These are phyloP conservation scores for Poecilia gillii DNA, from an alignment of 2,797 vertebrate genomes.

Conservation along the genomic window DNA sequence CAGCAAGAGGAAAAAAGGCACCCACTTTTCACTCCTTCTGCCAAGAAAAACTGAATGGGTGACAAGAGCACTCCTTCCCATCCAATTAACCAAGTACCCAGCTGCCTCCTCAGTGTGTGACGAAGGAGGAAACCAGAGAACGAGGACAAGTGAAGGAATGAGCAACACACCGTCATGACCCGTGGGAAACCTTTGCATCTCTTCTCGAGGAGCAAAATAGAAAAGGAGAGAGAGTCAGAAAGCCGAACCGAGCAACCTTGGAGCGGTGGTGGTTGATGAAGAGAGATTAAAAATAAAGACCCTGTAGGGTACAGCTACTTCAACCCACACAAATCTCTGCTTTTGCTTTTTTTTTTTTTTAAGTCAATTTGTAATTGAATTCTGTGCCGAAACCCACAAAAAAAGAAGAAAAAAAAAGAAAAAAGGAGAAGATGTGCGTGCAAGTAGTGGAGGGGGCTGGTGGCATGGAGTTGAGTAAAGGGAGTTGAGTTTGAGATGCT, in stretches of 20 bases:
- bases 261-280: conserved; percentile 31
- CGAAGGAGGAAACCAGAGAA: conserved; percentile 37
- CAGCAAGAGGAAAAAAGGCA: conserved; percentile 22
- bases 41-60: conserved; percentile 37
- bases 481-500: conserved; percentile 44
- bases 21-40: conserved; percentile 36
- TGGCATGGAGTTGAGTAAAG: conserved; percentile 30
- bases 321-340: conserved; percentile 42
- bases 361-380: conserved; percentile 44
- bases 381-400: conserved; percentile 39
- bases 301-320: conserved; percentile 37
- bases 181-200: conserved; percentile 44
- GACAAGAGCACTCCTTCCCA: conserved; percentile 46
- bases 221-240: conserved; percentile 21
- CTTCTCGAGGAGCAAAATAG: conserved; percentile 4
- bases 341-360: conserved; percentile 2
- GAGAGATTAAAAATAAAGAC: conserved; percentile 22
- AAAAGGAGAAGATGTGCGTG: conserved; percentile 18
- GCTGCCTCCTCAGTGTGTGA: conserved; percentile 43
- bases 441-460: conserved; percentile 14
- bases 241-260: conserved; percentile 42
- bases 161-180: conserved; percentile 60
- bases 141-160: conserved; percentile 52
- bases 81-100: conserved; percentile 64
- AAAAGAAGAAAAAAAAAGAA: conserved; percentile 16